These are phyloP conservation scores for Eleginops maclovinus DNA, from an alignment of 2,113 vertebrate genomes.

Conservation along the genomic window DNA sequence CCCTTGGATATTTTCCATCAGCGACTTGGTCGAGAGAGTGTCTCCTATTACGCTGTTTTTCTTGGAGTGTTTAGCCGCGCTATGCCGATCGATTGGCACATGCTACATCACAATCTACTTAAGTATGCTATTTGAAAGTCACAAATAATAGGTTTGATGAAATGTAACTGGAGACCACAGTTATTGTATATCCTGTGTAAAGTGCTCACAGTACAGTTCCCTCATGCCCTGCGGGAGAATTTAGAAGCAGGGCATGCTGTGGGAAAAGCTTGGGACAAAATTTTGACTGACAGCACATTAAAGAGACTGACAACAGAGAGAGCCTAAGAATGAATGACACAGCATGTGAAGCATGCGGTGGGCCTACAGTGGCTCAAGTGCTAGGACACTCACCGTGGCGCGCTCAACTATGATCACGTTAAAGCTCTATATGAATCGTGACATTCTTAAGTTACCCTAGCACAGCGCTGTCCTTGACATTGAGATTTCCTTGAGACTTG, in stretches of 20 bases:
- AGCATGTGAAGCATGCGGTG: slow-evolving; percentile 36
- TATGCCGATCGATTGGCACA: slow-evolving; percentile 10
- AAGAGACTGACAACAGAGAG: slow-evolving; percentile 44
- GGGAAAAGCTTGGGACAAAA: slow-evolving; percentile 34
- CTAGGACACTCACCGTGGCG: neutral
- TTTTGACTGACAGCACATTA: slow-evolving; percentile 54
- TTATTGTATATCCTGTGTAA: neutral
- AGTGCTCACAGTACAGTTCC: neutral
- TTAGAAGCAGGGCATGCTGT: slow-evolving; percentile 31
- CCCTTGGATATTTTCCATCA: slow-evolving; percentile 75
- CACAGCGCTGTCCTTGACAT: slow-evolving; percentile 59
- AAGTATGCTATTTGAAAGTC: neutral
- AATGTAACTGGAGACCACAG: neutral
- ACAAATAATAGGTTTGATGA: slow-evolving; percentile 26
- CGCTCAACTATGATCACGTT: slow-evolving; percentile 31
- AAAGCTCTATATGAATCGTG: slow-evolving; percentile 34
- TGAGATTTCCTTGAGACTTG: slow-evolving; percentile 79
- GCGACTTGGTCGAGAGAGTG: slow-evolving; percentile 32
- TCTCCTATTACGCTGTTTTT: slow-evolving; percentile 53
- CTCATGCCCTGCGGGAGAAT: neutral
- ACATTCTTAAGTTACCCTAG: slow-evolving; percentile 46
- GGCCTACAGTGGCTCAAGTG: slow-evolving; percentile 23
- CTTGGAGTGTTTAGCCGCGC: slow-evolving; percentile 16
- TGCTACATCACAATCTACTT: neutral
- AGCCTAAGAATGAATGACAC: slow-evolving; percentile 43